A percentile compares a stretch with the other conserved stretches of the same genome.
Conservation (phyloP, 2,113 vertebrate species). For the Romanogobio albipinnatus region DNA sequence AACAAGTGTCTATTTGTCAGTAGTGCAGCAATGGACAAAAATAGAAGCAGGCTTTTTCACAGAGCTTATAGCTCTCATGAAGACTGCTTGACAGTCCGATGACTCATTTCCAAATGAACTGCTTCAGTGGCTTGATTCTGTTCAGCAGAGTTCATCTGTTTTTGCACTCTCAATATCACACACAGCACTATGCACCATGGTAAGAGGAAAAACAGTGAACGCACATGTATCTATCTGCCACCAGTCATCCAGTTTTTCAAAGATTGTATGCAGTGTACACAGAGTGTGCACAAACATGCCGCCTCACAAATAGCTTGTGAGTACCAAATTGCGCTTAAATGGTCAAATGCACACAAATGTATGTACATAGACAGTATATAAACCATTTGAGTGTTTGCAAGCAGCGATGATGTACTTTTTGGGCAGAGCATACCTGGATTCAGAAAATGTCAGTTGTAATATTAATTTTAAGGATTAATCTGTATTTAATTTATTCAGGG, state of each 20-base stretch:
- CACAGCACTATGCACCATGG: background rate
- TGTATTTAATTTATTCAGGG: no score
- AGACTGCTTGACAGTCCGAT: constrained; percentile 26
- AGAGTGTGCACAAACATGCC: no score
- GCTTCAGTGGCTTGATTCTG: constrained; percentile 48
- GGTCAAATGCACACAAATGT: no score
- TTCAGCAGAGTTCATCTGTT: constrained; percentile 61
- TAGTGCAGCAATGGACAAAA: background rate
- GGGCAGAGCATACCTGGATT: no score
- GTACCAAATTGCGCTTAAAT: no score
- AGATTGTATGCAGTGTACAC: background rate
- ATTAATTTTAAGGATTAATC: no score
- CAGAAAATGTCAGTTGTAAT: no score
- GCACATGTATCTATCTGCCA: background rate
- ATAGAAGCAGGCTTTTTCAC: background rate
- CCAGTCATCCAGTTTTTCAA: background rate
- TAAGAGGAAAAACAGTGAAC: background rate
- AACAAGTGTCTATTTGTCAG: background rate
- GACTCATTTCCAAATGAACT: constrained; percentile 44
- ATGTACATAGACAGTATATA: no score
- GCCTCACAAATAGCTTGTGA: no score
- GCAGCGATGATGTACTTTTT: no score
- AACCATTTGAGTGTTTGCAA: no score
- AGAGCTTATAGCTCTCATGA: constrained; percentile 13
- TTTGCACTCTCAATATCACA: constrained; percentile 22